phyloP scores from a whole-genome alignment of 1,140 invertebrate species.

The Diorhabda sublineata region DNA sequence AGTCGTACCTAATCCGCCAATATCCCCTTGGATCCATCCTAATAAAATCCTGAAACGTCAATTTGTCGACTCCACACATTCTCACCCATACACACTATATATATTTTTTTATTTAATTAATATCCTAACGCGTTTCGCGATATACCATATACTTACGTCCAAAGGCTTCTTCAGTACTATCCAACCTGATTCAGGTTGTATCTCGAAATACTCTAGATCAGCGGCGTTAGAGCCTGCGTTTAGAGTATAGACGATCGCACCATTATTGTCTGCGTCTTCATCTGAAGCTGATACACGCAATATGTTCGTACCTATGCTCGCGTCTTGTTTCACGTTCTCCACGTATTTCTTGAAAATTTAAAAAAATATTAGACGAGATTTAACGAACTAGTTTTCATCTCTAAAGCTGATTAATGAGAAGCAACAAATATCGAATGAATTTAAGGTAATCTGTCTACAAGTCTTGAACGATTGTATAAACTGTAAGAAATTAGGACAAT shows the following conservation, averaged over 20 bases:
- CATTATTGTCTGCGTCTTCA: constrained; percentile 94
- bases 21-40: constrained; percentile 6
- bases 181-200: constrained; percentile 94
- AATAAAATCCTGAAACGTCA: constrained; percentile 28
- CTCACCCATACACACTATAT: constrained; percentile 27
- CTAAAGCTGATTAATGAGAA: too few species aligned
- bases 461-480: too few species aligned
- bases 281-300: constrained; percentile 90
- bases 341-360: constrained; percentile 75
- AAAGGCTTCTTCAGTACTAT: constrained; percentile 89
- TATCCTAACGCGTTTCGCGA: constrained; percentile 14
- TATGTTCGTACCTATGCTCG: constrained; percentile 91
- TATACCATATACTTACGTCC: constrained; percentile 75
- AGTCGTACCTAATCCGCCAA: constrained; percentile 42
- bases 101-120: neutral
- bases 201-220: constrained; percentile 91
- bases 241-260: constrained; percentile 87
- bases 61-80: constrained; percentile 15
- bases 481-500: too few species aligned
- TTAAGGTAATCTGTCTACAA: too few species aligned
- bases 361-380: too few species aligned
- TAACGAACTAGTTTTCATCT: too few species aligned
- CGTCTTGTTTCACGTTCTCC: constrained; percentile 95
- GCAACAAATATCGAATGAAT: too few species aligned
- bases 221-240: constrained; percentile 79